Conservation (phyloP, 2,797 vertebrate genomes). For the Alauda arvensis region DNA sequence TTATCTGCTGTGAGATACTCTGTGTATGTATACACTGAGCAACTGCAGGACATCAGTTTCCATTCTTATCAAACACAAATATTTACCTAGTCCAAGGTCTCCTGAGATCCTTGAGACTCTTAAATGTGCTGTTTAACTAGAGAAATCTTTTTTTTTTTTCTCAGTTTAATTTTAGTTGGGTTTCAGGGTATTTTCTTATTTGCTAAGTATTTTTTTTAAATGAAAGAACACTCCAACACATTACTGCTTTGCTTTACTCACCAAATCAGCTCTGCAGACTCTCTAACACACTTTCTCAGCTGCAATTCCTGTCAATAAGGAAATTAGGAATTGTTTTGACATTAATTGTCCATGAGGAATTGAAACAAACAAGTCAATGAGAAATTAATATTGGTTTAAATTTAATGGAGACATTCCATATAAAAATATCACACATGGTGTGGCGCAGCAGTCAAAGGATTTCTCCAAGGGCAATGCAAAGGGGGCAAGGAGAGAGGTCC, state of each 20-base stretch:
- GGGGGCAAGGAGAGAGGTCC: background rate
- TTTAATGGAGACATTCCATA: conserved; percentile 32
- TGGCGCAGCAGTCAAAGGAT: background rate
- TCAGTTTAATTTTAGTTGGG: background rate
- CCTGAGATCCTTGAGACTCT: background rate
- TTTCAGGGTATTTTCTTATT: background rate
- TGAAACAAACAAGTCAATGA: conserved; percentile 14
- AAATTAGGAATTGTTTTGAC: background rate
- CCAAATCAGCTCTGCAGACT: background rate
- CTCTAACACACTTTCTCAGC: background rate
- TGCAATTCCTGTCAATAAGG: background rate
- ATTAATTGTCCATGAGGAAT: background rate
- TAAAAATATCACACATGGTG: background rate
- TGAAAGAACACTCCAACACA: background rate
- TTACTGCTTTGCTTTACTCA: background rate
- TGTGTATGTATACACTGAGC: background rate
- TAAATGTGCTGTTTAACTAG: background rate
- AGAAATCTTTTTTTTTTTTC: background rate
- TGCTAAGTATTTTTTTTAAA: background rate
- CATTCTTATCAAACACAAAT: conserved; percentile 36
- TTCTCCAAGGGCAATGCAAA: background rate
- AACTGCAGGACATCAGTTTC: conserved; percentile 1
- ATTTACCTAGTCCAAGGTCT: conserved; percentile 54
- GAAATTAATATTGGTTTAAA: background rate
- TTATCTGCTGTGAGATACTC: conserved; percentile 32